Percentiles rank a stretch among this genome's conserved stretches.
phyloP scores from a whole-genome alignment of 2,888 invertebrate species.

The Polydrusus tereticollis region DNA sequence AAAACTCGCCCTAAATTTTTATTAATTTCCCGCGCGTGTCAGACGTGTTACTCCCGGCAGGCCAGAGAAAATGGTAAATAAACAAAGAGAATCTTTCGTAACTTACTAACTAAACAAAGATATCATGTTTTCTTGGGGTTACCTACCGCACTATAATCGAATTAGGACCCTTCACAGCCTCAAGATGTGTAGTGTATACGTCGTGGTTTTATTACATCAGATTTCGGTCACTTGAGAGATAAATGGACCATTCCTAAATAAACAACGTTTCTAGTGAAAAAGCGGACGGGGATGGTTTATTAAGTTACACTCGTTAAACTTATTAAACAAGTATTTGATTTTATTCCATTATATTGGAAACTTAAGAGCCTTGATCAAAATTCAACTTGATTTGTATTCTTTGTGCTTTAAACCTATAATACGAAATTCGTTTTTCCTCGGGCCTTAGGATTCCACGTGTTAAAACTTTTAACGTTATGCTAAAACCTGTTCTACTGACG shows the following conservation, averaged over 20 bases:
- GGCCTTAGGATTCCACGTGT: too few relatives aligned
- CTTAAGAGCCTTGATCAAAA: too few relatives aligned
- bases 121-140: constrained; percentile 62
- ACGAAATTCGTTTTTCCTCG: too few relatives aligned
- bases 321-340: too few relatives aligned
- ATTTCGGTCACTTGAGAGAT: constrained; percentile 40
- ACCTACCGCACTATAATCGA: constrained; percentile 59
- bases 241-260: constrained; percentile 39
- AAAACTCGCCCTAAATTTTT: not conserved
- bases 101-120: constrained; percentile 65
- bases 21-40: constrained; percentile 12
- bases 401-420: too few relatives aligned
- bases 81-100: constrained; percentile 66
- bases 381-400: too few relatives aligned
- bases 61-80: constrained; percentile 61
- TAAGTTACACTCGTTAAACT: not conserved
- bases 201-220: constrained; percentile 42
- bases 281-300: constrained; percentile 23
- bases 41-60: constrained; percentile 52
- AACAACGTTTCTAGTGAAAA: constrained; percentile 31
- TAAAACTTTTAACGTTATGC: too few relatives aligned
- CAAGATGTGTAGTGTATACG: constrained; percentile 5
- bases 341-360: not conserved
- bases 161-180: constrained; percentile 54
- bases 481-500: too few relatives aligned